phyloP scores from a whole-genome alignment of 2,797 vertebrate species.

The Bradypus variegatus region DNA sequence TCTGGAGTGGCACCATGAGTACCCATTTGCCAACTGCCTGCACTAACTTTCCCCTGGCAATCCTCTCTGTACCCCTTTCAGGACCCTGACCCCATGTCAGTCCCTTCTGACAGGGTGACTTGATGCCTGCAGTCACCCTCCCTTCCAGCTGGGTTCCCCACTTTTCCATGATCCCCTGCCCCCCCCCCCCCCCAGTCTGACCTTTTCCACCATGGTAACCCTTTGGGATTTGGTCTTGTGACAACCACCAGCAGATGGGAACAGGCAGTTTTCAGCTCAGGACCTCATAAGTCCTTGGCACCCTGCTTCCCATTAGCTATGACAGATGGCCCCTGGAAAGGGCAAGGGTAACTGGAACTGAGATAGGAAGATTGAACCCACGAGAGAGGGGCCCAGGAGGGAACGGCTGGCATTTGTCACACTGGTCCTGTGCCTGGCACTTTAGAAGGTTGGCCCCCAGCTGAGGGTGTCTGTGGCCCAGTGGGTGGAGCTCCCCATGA shows the following conservation, averaged over 20 bases:
- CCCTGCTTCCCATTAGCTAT: not conserved
- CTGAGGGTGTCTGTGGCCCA: not conserved
- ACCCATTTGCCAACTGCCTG: not conserved
- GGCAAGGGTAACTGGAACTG: not conserved
- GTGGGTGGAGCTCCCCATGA: accelerated
- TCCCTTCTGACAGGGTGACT: not conserved
- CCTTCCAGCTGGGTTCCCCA: not conserved
- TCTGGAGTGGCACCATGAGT: not conserved
- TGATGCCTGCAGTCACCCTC: not conserved
- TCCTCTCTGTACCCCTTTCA: not conserved
- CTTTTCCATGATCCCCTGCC: not conserved
- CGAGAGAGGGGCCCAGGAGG: not conserved
- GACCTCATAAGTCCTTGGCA: not conserved
- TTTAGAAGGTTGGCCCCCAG: not conserved
- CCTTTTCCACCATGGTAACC: not conserved
- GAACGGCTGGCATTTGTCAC: not conserved
- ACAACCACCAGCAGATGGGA: not conserved
- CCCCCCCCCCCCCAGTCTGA: not conserved
- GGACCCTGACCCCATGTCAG: not conserved
- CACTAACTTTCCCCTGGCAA: not conserved
- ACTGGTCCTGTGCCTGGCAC: not conserved
- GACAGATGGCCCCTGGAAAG: not conserved
- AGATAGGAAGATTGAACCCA: not conserved
- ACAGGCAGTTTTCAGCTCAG: not conserved
- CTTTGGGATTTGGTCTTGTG: not conserved